These are phyloP conservation scores for Synanthedon tipuliformis DNA, from an alignment of 2,888 invertebrate genomes.

Conservation along the genomic window DNA sequence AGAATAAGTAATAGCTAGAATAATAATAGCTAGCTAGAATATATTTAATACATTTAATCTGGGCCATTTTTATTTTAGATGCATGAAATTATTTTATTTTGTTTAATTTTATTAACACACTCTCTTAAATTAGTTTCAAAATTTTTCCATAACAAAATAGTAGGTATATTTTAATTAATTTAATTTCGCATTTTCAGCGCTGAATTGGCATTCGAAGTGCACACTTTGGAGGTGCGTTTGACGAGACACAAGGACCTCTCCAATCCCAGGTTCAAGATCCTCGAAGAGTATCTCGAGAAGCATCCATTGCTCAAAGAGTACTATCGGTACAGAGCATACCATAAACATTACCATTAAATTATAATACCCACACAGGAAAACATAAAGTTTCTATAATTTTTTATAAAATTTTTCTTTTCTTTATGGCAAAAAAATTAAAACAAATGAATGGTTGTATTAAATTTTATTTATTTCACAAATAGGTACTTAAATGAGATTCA, in stretches of 20 bases:
- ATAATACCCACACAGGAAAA: not conserved
- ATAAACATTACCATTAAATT: not conserved
- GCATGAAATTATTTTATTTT: no score
- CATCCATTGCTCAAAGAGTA: conserved; percentile 51
- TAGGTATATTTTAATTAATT: not conserved
- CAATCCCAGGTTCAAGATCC: conserved; percentile 44
- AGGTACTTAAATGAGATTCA: no score
- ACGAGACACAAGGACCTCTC: conserved; percentile 72
- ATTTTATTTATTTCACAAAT: no score
- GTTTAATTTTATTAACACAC: no score
- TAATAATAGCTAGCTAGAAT: no score
- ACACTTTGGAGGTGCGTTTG: conserved; percentile 72
- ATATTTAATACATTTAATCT: no score
- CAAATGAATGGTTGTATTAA: no score
- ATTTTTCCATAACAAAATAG: not conserved
- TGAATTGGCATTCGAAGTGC: conserved; percentile 60
- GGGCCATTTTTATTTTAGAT: no score
- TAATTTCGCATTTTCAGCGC: conserved; percentile 28
- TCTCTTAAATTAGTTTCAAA: no score
- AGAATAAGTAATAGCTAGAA: no score
- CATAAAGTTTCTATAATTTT: not conserved
- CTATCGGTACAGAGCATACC: conserved; percentile 19
- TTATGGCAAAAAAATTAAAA: no score
- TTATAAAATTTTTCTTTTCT: no score
- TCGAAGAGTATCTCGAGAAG: conserved; percentile 48